These are phyloP conservation scores for Odobenus rosmarus DNA, from an alignment of 2,113 vertebrate species.

Conservation along the genomic window DNA sequence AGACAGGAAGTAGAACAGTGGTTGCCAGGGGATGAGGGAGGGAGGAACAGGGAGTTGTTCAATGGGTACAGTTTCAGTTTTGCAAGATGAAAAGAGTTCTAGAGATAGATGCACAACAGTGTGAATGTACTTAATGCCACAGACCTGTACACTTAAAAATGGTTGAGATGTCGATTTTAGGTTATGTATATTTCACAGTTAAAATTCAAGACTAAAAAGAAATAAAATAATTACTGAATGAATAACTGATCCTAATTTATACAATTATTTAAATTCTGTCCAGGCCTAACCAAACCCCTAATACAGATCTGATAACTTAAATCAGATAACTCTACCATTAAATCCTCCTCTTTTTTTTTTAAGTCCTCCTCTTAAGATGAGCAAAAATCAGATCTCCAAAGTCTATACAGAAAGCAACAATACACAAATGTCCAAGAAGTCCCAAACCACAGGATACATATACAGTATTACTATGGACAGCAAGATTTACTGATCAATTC, in stretches of 20 bases:
- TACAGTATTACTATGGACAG: neutral
- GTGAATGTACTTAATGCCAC: neutral
- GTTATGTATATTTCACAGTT: neutral
- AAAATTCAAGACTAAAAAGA: constrained; percentile 42
- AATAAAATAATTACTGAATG: constrained; percentile 25
- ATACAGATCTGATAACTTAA: constrained; percentile 11
- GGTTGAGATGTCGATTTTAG: neutral
- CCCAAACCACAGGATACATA: neutral
- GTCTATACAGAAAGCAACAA: neutral
- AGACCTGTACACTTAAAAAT: neutral
- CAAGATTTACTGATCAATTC: neutral
- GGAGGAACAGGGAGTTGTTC: neutral
- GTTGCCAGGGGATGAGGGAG: neutral
- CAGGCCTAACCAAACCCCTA: constrained; percentile 20
- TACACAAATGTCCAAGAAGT: neutral
- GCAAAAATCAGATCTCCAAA: neutral
- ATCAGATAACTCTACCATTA: neutral
- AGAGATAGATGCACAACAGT: neutral
- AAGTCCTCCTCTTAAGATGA: neutral
- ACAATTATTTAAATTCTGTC: constrained; percentile 34
- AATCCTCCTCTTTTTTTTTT: neutral
- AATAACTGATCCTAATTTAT: constrained; percentile 17
- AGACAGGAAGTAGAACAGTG: neutral
- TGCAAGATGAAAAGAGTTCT: neutral
- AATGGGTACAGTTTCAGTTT: neutral